Evolutionary conservation across 2,113 vertebrate genomes (phyloP), one percentile per base, ranked within the genome.

Genomic region (Apteryx mantelli): DNA sequence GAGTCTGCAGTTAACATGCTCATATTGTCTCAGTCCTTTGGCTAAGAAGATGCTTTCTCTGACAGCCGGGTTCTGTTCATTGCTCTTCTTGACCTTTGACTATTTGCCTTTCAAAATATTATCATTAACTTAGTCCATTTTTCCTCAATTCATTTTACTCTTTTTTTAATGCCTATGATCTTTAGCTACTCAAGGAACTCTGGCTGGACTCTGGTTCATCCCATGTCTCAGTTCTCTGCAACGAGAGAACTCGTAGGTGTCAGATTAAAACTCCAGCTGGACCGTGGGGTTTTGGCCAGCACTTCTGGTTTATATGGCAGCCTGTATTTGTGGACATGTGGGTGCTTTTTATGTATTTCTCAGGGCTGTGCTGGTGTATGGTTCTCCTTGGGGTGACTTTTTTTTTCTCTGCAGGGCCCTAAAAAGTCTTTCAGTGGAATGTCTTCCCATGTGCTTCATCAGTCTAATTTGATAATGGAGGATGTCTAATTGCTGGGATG

Each of bases 311-410:
- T 1, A 0, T 65, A 7, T 12, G 25, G 56, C 84, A 83, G 36
- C 30, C 30, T 65, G 7, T 26, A 4, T 44, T 28, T 21, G 17
- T 32, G 36, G 2, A 5, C 0, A 2, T 32, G 6, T 26, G 13
- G 60, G 44, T 68, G 7, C 13, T 74, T 40, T 4, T 68, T 61
- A 18, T 48, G 38, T 5, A 6, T 40, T 74, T 84, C 17, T 61
- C 12, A 30, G 21, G 44, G 19, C 34, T 74, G 1, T 78, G 44
- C 52, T 83, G 36, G 15, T 46, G 65, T 73, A 52, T 38, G 40
- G 4, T 5, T 8, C 26, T 4, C 9, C 10, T 70, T 73, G 32
- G 77, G 36, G 26, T 65, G 42, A 26, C 36, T 44, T 60, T 66
- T 71, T 71, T 58, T 83, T 11, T 21, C 58, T 38, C 36, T 65